Percentiles rank a stretch among this genome's conserved stretches.
Conservation (phyloP, 2,888 invertebrate genomes). For the Rotaria magnacalcarata region DNA sequence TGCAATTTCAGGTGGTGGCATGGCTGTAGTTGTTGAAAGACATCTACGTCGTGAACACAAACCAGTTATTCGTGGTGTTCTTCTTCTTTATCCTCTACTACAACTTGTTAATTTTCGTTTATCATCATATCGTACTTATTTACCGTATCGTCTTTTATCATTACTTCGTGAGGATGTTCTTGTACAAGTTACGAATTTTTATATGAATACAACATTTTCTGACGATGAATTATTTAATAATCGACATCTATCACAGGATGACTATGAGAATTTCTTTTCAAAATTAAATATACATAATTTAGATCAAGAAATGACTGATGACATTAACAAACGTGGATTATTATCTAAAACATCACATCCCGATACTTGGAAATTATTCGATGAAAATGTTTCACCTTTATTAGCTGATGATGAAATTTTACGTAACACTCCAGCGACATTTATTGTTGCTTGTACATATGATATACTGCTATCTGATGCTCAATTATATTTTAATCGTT, state of each 20-base stretch:
- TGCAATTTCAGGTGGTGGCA: background rate
- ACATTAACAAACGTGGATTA: background rate
- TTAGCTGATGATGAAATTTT: background rate
- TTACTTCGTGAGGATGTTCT: background rate
- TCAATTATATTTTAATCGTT: constrained; percentile 7
- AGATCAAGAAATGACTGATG: background rate
- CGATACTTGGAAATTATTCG: constrained; percentile 15
- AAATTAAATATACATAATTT: background rate
- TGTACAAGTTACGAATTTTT: background rate
- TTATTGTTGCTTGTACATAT: constrained; percentile 26
- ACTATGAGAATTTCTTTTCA: background rate
- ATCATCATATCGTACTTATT: constrained; percentile 1
- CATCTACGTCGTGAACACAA: background rate
- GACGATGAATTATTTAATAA: background rate
- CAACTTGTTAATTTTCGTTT: constrained; percentile 17
- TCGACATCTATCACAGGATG: background rate
- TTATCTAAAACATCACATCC: background rate
- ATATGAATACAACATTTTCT: constrained; percentile 12
- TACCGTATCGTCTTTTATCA: constrained; percentile 13
- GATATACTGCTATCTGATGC: constrained; percentile 6
- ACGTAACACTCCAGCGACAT: constrained; percentile 11
- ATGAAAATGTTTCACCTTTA: constrained; percentile 24
- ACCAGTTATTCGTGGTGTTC: background rate
- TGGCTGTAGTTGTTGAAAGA: constrained; percentile 1
- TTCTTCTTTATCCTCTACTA: background rate